A percentile compares a stretch with the other conserved stretches of the same genome.
These are phyloP conservation scores for Eubasilissa splendida DNA, from an alignment of 2,888 invertebrate species.

Conservation along the genomic window DNA sequence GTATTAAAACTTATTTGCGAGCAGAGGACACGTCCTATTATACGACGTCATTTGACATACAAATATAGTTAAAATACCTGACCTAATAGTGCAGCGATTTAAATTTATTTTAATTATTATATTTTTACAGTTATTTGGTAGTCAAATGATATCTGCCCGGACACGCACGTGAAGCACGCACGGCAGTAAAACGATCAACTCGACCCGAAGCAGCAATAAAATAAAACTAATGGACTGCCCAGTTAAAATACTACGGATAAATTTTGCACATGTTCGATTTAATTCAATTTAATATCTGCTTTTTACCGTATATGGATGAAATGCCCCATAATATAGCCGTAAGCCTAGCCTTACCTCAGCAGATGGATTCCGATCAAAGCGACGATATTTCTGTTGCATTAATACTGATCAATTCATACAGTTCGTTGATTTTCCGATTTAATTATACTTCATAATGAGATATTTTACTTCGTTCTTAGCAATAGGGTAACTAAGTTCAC, in stretches of 20 bases:
- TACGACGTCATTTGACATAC: too few relatives aligned
- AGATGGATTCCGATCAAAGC: not conserved
- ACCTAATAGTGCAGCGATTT: too few relatives aligned
- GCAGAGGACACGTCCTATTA: too few relatives aligned
- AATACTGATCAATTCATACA: not conserved
- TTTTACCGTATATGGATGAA: slow-evolving; percentile 26
- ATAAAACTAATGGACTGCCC: slow-evolving; percentile 49
- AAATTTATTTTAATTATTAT: too few relatives aligned
- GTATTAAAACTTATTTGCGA: too few relatives aligned
- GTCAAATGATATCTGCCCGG: not conserved
- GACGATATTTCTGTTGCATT: not conserved
- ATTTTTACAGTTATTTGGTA: too few relatives aligned
- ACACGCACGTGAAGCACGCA: not conserved
- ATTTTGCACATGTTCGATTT: slow-evolving; percentile 31
- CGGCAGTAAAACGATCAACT: not conserved
- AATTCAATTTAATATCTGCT: slow-evolving; percentile 37
- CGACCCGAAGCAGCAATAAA: slow-evolving; percentile 29
- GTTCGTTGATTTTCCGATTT: not conserved
- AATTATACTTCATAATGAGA: not conserved
- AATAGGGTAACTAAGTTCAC: too few relatives aligned
- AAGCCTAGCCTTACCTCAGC: not conserved
- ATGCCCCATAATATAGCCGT: slow-evolving; percentile 3
- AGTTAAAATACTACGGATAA: slow-evolving; percentile 32
- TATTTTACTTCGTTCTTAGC: not conserved
- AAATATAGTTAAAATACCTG: too few relatives aligned